Conservation (phyloP, 2,888 invertebrate species). For the Drosophila ezoana region DNA sequence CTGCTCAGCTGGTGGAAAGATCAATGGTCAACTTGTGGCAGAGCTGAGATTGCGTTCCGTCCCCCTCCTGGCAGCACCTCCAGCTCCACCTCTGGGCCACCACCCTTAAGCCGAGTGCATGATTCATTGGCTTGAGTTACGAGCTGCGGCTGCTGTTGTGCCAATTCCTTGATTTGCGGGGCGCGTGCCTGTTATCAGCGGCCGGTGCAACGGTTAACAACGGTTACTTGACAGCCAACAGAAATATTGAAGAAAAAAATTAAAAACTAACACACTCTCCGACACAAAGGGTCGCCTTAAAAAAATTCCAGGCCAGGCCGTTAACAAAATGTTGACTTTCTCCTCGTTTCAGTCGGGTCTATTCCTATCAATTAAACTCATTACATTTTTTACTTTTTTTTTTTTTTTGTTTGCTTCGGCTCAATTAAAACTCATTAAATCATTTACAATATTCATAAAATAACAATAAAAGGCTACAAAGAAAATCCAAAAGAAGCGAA, state of each 20-base stretch:
- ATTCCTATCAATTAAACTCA: conserved; percentile 77
- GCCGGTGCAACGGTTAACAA: conserved; percentile 57
- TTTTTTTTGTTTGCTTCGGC: conserved; percentile 21
- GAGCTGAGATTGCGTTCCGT: conserved; percentile 65
- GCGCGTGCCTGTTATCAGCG: conserved; percentile 73
- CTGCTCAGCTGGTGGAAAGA: conserved; percentile 53
- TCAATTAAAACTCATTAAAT: conserved; percentile 80
- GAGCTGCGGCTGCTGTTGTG: conserved; percentile 49
- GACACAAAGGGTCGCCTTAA: conserved; percentile 34
- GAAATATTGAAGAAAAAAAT: conserved; percentile 1
- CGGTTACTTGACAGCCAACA: conserved; percentile 63
- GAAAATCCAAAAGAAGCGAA: conserved; percentile 16
- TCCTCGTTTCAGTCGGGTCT: conserved; percentile 52
- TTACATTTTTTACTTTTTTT: conserved; percentile 51
- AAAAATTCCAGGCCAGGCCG: conserved; percentile 44
- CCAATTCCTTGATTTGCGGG: conserved; percentile 69
- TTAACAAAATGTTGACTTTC: conserved; percentile 60
- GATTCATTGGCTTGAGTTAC: conserved; percentile 73
- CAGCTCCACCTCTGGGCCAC: not conserved
- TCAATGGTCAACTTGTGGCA: conserved; percentile 71
- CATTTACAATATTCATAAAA: conserved; percentile 78
- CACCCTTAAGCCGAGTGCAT: conserved; percentile 49
- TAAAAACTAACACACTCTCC: conserved; percentile 2
- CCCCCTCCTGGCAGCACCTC: not conserved
- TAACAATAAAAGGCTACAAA: conserved; percentile 57